A percentile compares a stretch with the other conserved stretches of the same genome.
Evolutionary conservation across 2,797 vertebrate genomes (phyloP).

Genomic region (Siniperca scherzeri): DNA sequence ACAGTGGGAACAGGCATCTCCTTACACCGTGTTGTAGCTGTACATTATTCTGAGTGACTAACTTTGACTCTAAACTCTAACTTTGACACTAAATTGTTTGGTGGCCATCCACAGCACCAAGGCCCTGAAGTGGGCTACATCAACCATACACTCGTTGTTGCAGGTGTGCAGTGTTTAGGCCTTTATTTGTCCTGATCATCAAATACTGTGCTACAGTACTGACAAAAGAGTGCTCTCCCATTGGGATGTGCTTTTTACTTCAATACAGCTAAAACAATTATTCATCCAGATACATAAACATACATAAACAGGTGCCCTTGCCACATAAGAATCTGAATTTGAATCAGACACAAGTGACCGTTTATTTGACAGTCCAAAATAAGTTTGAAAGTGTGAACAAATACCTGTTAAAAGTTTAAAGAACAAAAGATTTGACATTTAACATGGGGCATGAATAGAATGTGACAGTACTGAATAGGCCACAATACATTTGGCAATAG

Average conservation of each 20-base stretch:
- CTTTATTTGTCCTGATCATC: neutral
- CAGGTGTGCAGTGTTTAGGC: neutral
- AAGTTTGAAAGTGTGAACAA: conserved; percentile 6
- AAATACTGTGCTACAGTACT: neutral
- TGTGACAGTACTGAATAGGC: neutral
- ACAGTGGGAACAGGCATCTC: neutral
- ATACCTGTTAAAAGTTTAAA: neutral
- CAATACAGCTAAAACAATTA: neutral
- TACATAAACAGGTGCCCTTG: neutral
- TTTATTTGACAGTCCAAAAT: neutral
- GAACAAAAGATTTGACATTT: neutral
- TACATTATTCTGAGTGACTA: neutral
- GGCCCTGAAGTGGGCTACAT: neutral
- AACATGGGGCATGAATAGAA: neutral
- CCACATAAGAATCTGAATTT: neutral
- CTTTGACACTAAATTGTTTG: neutral
- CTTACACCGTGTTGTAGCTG: neutral
- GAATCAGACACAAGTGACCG: neutral
- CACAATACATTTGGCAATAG: neutral
- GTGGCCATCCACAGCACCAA: neutral
- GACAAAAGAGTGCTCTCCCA: neutral
- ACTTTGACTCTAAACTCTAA: neutral
- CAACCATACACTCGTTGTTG: neutral
- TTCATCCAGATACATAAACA: neutral
- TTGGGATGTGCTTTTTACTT: neutral